These are phyloP conservation scores for Tapirus indicus DNA, from an alignment of 2,797 vertebrate genomes.

Conservation along the genomic window DNA sequence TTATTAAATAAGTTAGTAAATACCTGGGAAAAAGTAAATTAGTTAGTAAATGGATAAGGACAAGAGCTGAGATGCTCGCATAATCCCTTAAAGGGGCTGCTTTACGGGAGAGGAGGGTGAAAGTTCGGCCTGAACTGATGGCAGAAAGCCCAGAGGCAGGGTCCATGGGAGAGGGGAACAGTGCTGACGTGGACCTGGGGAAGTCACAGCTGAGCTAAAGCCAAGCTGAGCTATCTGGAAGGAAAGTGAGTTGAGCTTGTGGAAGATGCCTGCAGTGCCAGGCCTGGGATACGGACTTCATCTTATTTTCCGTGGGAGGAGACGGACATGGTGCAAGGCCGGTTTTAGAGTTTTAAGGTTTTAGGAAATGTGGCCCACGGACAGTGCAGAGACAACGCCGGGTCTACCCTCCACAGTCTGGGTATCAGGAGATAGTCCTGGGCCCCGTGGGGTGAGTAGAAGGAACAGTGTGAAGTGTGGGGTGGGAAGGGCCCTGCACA, in stretches of 20 bases:
- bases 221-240: neutral
- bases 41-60: neutral
- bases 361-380: neutral
- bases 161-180: neutral
- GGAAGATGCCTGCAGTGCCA: rapidly evolving
- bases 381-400: neutral
- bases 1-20: neutral
- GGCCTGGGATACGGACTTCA: neutral
- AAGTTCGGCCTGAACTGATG: neutral
- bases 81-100: neutral
- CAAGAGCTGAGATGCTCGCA: neutral
- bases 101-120: neutral
- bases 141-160: neutral
- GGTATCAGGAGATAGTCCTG: neutral
- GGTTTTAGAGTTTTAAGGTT: neutral
- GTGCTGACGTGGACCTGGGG: too few species aligned
- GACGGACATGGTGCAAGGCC: too few species aligned
- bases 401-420: rapidly evolving
- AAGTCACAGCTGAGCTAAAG: rapidly evolving
- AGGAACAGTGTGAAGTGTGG: neutral
- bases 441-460: rapidly evolving
- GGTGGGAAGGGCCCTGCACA: too few species aligned
- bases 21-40: neutral
- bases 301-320: neutral
- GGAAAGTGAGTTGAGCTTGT: neutral